phyloP scores from a whole-genome alignment of 2,113 vertebrate species.

The Cavia aperea region DNA sequence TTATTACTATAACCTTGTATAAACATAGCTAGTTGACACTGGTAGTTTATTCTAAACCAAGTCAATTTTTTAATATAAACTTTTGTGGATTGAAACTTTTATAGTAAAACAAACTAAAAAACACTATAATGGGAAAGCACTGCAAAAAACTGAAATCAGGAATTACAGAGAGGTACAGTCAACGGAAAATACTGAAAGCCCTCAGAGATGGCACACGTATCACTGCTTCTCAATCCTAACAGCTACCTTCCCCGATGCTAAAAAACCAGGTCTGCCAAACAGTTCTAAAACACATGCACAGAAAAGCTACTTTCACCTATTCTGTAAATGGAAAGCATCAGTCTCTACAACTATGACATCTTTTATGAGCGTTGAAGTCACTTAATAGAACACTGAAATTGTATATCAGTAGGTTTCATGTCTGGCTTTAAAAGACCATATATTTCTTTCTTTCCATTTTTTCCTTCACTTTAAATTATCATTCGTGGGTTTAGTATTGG shows the following conservation, averaged over 20 bases:
- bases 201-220: not conserved
- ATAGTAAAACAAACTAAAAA: not conserved
- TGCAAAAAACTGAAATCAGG: not conserved
- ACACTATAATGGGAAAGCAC: not conserved
- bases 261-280: not conserved
- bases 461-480: constrained; percentile 66
- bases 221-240: not conserved
- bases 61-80: not conserved
- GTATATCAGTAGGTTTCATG: constrained; percentile 58
- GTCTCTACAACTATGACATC: constrained; percentile 49
- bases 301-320: constrained; percentile 31
- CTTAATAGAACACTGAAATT: constrained; percentile 63
- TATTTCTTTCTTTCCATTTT: constrained; percentile 54
- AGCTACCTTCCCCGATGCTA: not conserved
- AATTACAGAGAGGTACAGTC: not conserved
- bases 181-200: not conserved
- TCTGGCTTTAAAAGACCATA: constrained; percentile 38
- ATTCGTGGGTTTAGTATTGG: constrained; percentile 62
- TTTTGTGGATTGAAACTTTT: not conserved
- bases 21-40: not conserved
- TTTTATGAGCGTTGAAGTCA: constrained; percentile 56
- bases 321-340: constrained; percentile 37
- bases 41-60: not conserved
- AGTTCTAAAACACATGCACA: not conserved
- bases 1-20: not conserved